Conservation (phyloP, 2,113 vertebrate species). For the Melanocharis versteri region DNA sequence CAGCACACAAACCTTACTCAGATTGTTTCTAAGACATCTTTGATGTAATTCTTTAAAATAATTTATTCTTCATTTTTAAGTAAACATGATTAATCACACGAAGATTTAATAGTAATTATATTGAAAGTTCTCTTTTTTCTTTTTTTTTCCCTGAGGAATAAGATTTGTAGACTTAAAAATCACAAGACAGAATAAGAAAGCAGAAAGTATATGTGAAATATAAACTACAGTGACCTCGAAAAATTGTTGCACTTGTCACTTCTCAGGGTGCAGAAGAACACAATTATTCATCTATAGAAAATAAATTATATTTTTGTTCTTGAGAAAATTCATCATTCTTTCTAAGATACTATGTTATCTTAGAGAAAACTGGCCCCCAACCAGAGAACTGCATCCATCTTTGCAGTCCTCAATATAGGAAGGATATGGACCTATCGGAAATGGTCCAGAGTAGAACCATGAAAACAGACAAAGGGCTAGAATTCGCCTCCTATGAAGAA, state of each 20-base stretch:
- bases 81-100: neutral
- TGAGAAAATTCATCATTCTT: neutral
- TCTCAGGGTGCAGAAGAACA: neutral
- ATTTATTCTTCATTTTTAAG: neutral
- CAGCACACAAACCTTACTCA: neutral
- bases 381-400: neutral
- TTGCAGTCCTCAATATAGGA: neutral
- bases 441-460: too few relatives aligned
- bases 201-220: neutral
- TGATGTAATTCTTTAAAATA: neutral
- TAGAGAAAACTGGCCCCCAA: neutral
- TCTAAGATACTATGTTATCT: neutral
- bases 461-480: neutral
- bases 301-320: neutral
- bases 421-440: neutral
- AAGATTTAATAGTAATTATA: neutral
- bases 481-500: accelerated
- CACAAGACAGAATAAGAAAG: neutral
- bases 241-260: neutral
- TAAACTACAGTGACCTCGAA: neutral
- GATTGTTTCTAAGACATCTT: neutral
- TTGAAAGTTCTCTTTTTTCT: neutral
- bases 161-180: neutral
- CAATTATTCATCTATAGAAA: neutral
- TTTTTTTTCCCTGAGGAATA: accelerated